A percentile compares a stretch with the other conserved stretches of the same genome.
Evolutionary conservation across 2,888 invertebrate genomes (phyloP).

Genomic region (Peribatodes rhomboidaria): DNA sequence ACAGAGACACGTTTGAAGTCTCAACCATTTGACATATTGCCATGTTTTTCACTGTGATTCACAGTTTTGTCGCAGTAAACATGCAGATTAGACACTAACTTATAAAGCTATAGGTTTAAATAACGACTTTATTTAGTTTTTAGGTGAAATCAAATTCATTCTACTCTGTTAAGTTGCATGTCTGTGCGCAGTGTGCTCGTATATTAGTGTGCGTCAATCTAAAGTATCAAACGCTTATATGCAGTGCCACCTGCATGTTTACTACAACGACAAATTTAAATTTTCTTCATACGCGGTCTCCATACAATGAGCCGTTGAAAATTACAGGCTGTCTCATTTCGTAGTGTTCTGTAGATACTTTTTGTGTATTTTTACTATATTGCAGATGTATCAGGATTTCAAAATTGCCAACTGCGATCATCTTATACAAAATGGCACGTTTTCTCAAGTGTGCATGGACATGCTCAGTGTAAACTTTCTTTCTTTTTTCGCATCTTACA

Average conservation of each 20-base stretch:
- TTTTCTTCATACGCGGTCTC: background rate
- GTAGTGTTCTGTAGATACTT: constrained; percentile 1
- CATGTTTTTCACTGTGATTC: background rate
- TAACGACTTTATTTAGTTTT: background rate
- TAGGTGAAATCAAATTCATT: background rate
- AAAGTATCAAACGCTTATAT: constrained; percentile 13
- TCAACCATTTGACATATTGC: too few species aligned
- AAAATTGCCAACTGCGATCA: constrained; percentile 80
- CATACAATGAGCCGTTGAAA: background rate
- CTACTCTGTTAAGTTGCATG: background rate
- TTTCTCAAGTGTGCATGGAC: constrained; percentile 74
- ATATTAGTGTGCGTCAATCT: constrained; percentile 21
- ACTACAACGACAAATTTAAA: background rate
- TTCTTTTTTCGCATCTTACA: constrained; percentile 36
- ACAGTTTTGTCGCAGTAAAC: constrained; percentile 13
- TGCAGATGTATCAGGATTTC: constrained; percentile 79
- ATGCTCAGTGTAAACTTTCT: constrained; percentile 68
- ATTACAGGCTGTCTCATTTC: background rate
- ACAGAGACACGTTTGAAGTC: too few species aligned
- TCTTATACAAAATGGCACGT: constrained; percentile 67
- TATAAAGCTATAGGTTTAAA: background rate
- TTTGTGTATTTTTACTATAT: constrained; percentile 45
- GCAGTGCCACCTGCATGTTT: constrained; percentile 25
- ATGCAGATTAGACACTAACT: constrained; percentile 22
- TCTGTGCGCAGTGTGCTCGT: constrained; percentile 6